These are phyloP conservation scores for Pterobdella sp. DNA, from an alignment of 2,888 invertebrate species.

Conservation along the genomic window DNA sequence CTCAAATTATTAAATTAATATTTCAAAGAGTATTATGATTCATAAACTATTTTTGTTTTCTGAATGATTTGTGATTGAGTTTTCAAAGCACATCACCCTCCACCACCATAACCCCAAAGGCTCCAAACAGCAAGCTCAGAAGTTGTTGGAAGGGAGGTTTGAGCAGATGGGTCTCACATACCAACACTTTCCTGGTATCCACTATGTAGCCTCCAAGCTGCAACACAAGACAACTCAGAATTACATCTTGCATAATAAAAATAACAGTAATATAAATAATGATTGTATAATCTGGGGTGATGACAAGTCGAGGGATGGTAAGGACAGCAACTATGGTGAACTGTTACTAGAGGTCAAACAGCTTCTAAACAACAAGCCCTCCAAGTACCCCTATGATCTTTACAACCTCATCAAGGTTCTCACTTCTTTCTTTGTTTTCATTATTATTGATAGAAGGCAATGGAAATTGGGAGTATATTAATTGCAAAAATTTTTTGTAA, in stretches of 20 bases:
- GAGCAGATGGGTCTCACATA: conserved; percentile 59
- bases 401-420: not conserved
- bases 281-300: not conserved
- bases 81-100: not conserved
- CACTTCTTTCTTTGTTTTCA: no score
- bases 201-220: conserved; percentile 51
- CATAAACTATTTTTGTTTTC: no score
- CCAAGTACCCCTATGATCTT: not conserved
- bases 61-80: conserved; percentile 5
- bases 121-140: conserved; percentile 40
- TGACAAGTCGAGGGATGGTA: not conserved
- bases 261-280: not conserved
- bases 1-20: no score
- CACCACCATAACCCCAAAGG: not conserved
- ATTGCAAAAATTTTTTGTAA: no score
- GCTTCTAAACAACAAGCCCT: conserved; percentile 4
- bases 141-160: conserved; percentile 56
- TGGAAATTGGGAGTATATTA: no score
- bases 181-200: conserved; percentile 65
- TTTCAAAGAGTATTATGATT: no score
- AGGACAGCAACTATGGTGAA: not conserved
- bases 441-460: no score
- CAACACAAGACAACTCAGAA: no score
- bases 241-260: not conserved
- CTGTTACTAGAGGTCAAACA: conserved; percentile 6